Base-by-base conservation (phyloP, 2,797 vertebrate genomes). In the Fratercula arctica region DNA sequence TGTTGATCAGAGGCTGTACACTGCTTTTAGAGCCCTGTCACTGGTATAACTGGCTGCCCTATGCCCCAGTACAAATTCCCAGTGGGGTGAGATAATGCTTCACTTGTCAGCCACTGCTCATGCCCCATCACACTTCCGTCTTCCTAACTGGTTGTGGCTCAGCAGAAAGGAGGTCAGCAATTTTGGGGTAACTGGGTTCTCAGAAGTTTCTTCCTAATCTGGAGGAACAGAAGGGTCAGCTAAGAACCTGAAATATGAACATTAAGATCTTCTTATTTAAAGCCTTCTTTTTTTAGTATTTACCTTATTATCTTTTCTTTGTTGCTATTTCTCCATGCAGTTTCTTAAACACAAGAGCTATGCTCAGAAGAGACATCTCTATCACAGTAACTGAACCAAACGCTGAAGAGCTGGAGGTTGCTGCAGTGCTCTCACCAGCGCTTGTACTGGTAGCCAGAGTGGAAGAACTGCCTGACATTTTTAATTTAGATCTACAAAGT, bases 21-120 rank as follows among this genome's bases (percentile, higher is more conserved):
- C 13, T 57, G 33, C 9, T 88, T 85, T 80, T 59, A 84, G 48
- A 92, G 39, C 7, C 46, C 21, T 67, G 23, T 11, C 48, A 54
- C 51, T 33, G 29, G 43, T 37, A 33, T 41, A 48, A 46, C 29
- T 33, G 46, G 54, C 50, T 91, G 39, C 33, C 43, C 41, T 54
- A 14, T 0, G 1, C 35, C 29, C 6, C 0, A 0, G n/a, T 26
- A 66, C 0, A 5, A 86, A 67, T 54, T 77, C 29, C 31, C 28
- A 64, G 14, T 4, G n/a, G 26, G 21, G 5, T 74, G 69, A 74
- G 60, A 12, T 15, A 67, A 50, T 3, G 6, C 16, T 61, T 75
- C 23, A 24, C 20, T 73, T 45, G 21, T n/a, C n/a, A 91, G 63
- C 21, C 23, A 75, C 10, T 77, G 39, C 60, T 83, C 25, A 16